Conservation (phyloP, 1,140 invertebrate genomes). For the Bombus huntii region DNA sequence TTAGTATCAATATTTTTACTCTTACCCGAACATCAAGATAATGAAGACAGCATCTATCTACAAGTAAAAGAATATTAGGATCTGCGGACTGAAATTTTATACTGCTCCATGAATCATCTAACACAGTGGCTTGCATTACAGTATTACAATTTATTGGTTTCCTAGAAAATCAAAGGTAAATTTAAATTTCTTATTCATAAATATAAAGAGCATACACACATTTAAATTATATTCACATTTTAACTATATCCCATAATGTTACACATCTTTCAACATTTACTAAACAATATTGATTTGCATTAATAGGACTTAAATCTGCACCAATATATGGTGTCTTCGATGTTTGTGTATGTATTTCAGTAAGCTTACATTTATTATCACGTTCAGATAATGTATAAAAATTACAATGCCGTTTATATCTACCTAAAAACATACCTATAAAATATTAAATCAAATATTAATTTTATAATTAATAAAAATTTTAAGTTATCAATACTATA, state of each 20-base stretch:
- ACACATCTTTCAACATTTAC: conserved; percentile 68
- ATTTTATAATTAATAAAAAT: background rate
- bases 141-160: conserved; percentile 54
- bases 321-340: conserved; percentile 66
- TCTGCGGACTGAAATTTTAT: conserved; percentile 71
- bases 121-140: conserved; percentile 50
- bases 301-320: conserved; percentile 67
- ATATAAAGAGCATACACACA: background rate
- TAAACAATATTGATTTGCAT: conserved; percentile 71
- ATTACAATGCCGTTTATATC: conserved; percentile 68
- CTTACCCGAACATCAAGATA: conserved; percentile 76
- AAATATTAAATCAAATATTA: conserved; percentile 39
- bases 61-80: conserved; percentile 71
- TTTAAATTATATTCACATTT: conserved; percentile 63
- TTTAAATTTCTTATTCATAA: conserved; percentile 22
- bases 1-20: conserved; percentile 12
- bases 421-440: conserved; percentile 69
- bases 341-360: conserved; percentile 59
- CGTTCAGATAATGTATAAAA: conserved; percentile 66
- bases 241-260: conserved; percentile 73
- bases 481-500: background rate
- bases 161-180: conserved; percentile 51
- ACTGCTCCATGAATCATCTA: conserved; percentile 75
- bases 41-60: conserved; percentile 77
- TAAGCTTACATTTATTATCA: conserved; percentile 58